Base-by-base conservation (phyloP, 2,113 vertebrate species). In the Odocoileus hemionus region DNA sequence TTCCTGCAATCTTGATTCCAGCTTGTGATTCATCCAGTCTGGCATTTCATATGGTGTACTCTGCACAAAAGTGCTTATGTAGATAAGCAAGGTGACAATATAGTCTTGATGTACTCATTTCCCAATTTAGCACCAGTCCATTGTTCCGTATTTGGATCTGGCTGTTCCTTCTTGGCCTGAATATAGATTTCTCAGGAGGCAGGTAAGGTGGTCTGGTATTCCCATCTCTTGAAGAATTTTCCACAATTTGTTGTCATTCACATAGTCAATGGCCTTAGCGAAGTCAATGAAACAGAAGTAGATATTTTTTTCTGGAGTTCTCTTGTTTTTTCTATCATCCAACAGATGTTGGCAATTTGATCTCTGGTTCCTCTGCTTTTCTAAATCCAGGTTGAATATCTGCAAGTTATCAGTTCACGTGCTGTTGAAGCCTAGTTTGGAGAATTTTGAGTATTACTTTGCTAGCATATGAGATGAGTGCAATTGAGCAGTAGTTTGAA, bases 211-310 rank as follows among this genome's bases (percentile, higher is more conserved):
- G 17, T n/a, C 64, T 10, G 33, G 10, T n/a, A 8, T 67, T 67
- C 8, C 8, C 10, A 19, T 67, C 33, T n/a, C 19, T 67, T 67
- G 4, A n/a, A 67, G 33, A 67, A 67, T 67, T n/a, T n/a, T n/a
- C 8, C 33, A 10, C 33, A 67, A 17, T 19, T 67, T 67, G 33
- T n/a, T n/a, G 64, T n/a, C 4, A n/a, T 67, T 19, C 33, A 67
- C 64, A 67, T 16, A n/a, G 16, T 19, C 33, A 67, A 19, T 0
- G 1, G 33, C 64, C 19, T 67, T 19, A 67, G 61, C 0, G 2
- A 64, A 67, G 64, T 67, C 33, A 67, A n/a, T 67, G 33, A n/a
- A 67, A n/a, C 8, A 67, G 16, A 67, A 67, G 4, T n/a, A 67
- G 33, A 67, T n/a, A 16, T 19, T n/a, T 67, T 67, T 19, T n/a